Base-by-base conservation (phyloP, 2,888 invertebrate species). In the Folsomia candida region DNA sequence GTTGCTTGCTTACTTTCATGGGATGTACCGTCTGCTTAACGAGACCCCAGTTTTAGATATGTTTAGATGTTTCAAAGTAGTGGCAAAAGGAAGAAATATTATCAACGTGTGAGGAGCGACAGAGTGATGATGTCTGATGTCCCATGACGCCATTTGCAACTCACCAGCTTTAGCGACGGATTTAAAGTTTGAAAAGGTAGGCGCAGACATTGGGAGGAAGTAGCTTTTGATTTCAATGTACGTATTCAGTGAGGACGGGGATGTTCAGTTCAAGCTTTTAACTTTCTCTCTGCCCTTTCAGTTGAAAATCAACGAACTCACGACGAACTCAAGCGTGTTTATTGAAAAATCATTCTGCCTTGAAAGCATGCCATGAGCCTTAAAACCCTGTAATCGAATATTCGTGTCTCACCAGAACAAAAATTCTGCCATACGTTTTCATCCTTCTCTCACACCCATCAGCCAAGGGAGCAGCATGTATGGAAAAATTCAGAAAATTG, bases 311-410 rank as follows among this genome's bases (percentile, higher is more conserved):
- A 79, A 77, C 77, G 75, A 79, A 79, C 76, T 79, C 79, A 77
- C 79, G 77, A 77, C 77, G 75, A 79, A 79, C 76, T 79, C 79
- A 77, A 73, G 79, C 79, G 79, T 79, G 79, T 79, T 79, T 79
- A 79, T 79, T 79, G 79, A 79, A 79, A 79, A 79, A 79, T 79
- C 79, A 79, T 76, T 78, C 79, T 79, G 74, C 79, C 78, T 79
- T 79, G 78, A 79, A 79, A 78, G 79, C 76, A 78, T 79, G 77
- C 79, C 77, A 79, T 77, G 78, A 77, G 77, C 79, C 79, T 79
- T 65, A 77, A 79, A 77, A 77, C 77, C 77, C 77, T 75, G 75
- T 79, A 79, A 79, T 79, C 79, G 79, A 79, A 79, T 78, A 77
- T 79, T 79, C 79, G 77, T 79, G 79, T 79, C 76, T 78, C 75